Conservation (phyloP, 2,113 vertebrate species). For the Rhinichthys klamathensis region DNA sequence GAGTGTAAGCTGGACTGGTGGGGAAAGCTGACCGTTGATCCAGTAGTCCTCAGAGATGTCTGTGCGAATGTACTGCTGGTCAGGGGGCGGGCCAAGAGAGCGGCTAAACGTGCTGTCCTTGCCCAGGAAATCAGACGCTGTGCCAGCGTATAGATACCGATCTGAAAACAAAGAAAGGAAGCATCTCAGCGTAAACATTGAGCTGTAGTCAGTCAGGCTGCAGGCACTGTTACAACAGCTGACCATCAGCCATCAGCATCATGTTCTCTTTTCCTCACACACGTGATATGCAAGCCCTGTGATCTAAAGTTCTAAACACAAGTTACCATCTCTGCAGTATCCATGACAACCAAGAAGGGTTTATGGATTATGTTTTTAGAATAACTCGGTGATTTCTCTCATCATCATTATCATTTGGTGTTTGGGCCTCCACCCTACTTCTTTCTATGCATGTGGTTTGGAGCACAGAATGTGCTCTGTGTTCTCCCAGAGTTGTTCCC, state of each 20-base stretch:
- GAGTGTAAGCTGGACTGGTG: background rate
- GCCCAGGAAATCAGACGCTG: conserved; percentile 95
- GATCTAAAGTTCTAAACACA: conserved; percentile 36
- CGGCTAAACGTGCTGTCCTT: conserved; percentile 94
- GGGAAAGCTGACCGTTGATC: conserved; percentile 85
- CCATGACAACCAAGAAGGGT: conserved; percentile 28
- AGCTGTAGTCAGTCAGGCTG: background rate
- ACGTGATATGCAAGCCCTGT: conserved; percentile 31
- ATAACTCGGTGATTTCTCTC: background rate
- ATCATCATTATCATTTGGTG: background rate
- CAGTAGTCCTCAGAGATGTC: conserved; percentile 97
- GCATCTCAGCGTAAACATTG: conserved; percentile 12
- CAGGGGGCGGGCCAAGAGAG: conserved; percentile 88
- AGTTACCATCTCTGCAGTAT: conserved; percentile 20
- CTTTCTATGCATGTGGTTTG: conserved; percentile 16
- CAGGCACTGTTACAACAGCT: background rate
- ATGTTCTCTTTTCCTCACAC: background rate
- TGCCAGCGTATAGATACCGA: conserved; percentile 92
- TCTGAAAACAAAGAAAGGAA: conserved; percentile 73
- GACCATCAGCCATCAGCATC: background rate
- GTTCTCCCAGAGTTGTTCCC: background rate
- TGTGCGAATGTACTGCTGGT: conserved; percentile 94
- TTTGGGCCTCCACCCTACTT: background rate
- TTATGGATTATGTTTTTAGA: background rate
- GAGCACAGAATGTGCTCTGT: background rate